Evolutionary conservation across 2,888 invertebrate genomes (phyloP).

Genomic region (Autographa gamma): DNA sequence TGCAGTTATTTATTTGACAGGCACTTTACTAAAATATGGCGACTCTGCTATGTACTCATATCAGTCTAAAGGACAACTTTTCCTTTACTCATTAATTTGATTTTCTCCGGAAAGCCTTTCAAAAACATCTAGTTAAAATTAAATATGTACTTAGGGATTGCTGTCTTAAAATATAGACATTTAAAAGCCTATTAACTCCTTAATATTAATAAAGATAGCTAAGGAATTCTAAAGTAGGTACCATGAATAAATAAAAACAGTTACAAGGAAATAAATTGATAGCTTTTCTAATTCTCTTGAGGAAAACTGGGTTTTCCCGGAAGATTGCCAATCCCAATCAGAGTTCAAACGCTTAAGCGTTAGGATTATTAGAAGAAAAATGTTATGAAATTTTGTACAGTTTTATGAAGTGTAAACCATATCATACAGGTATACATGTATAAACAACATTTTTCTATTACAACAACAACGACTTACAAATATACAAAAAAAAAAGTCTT

Average conservation of each 20-base stretch:
- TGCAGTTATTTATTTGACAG: constrained; percentile 16
- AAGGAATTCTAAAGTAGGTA: not conserved
- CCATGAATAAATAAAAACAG: not conserved
- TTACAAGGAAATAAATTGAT: not conserved
- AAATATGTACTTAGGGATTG: no score
- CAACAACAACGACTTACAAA: no score
- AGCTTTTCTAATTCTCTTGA: not conserved
- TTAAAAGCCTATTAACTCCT: no score
- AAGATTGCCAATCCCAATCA: not conserved
- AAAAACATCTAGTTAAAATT: not conserved
- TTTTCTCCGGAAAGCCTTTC: not conserved
- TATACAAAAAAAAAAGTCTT: no score
- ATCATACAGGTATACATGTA: no score
- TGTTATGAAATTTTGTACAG: not conserved
- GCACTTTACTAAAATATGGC: constrained; percentile 8
- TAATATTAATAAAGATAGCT: no score
- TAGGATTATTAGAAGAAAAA: not conserved
- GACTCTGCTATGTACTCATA: not conserved
- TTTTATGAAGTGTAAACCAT: no score
- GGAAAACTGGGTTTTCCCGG: not conserved
- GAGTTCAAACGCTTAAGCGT: not conserved
- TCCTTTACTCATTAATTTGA: not conserved
- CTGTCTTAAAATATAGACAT: no score
- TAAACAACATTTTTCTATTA: no score
- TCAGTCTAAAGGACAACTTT: not conserved